Percentiles rank a stretch among this genome's conserved stretches.
Conservation (phyloP, 2,113 vertebrate species). For the Ophthalmolycus amberensis region DNA sequence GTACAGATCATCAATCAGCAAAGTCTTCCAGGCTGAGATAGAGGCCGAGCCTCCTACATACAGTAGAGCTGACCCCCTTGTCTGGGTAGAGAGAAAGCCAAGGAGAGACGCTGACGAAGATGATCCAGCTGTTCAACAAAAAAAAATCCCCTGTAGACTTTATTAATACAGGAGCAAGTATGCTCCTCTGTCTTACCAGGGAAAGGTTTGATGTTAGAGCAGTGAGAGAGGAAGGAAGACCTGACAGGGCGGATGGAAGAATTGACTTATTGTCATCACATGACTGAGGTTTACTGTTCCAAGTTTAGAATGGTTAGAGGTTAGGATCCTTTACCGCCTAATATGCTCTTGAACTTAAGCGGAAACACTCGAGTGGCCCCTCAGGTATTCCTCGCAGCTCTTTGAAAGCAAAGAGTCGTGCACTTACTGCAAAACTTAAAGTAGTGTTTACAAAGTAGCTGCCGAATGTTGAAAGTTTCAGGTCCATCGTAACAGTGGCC, state of each 20-base stretch:
- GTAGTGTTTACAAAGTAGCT: not conserved
- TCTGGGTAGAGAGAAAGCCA: slow-evolving; percentile 22
- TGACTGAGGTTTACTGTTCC: not conserved
- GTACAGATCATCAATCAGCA: slow-evolving; percentile 67
- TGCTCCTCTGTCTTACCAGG: not conserved
- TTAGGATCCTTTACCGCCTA: not conserved
- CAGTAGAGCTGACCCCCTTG: slow-evolving; percentile 19
- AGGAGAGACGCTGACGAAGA: slow-evolving; percentile 48
- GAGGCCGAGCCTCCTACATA: slow-evolving; percentile 37
- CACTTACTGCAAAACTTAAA: not conserved
- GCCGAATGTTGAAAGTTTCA: not conserved
- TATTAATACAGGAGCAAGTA: slow-evolving; percentile 16
- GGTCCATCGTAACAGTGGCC: not conserved
- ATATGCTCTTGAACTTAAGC: slow-evolving; percentile 40
- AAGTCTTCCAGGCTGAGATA: slow-evolving; percentile 12
- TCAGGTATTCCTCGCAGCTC: not conserved
- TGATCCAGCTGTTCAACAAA: slow-evolving; percentile 52
- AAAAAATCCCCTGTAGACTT: not conserved
- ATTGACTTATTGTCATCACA: not conserved
- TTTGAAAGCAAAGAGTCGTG: slow-evolving; percentile 4
- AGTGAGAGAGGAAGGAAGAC: slow-evolving; percentile 8
- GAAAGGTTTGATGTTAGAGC: slow-evolving; percentile 20
- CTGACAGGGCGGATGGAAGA: not conserved
- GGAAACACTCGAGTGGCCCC: slow-evolving; percentile 25
- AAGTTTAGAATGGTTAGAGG: not conserved